Evolutionary conservation across 1,140 invertebrate species (phyloP).

Genomic region (Penaeus chinensis): DNA sequence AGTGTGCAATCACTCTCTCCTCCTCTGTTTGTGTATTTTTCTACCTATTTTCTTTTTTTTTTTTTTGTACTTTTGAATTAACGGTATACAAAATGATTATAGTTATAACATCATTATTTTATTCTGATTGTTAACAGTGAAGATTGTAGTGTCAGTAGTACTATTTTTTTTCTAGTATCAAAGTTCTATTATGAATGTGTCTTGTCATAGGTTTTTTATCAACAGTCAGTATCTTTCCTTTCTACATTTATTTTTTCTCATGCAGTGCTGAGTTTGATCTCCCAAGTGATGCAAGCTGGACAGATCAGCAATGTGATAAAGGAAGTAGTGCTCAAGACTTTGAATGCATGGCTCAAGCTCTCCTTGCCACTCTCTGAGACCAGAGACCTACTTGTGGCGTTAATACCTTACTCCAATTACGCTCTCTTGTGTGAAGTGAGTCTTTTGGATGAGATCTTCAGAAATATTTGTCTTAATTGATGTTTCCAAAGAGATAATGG

Average conservation of each 20-base stretch:
- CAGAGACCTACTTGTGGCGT: slow-evolving; percentile 59
- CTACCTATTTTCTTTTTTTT: too few species aligned
- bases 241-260: background rate
- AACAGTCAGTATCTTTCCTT: background rate
- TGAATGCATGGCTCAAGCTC: slow-evolving; percentile 61
- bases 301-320: slow-evolving; percentile 63
- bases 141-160: too few species aligned
- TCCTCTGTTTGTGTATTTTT: too few species aligned
- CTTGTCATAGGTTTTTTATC: background rate
- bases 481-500: background rate
- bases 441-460: background rate
- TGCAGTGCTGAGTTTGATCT: slow-evolving; percentile 62
- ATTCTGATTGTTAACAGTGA: too few species aligned
- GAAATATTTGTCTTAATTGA: background rate
- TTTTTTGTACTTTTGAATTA: too few species aligned
- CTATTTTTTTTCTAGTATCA: background rate
- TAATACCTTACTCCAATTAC: slow-evolving; percentile 63
- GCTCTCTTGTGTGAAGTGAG: slow-evolving; percentile 62
- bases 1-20: background rate
- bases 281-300: slow-evolving; percentile 60
- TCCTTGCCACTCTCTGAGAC: slow-evolving; percentile 62
- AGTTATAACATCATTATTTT: too few species aligned
- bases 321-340: slow-evolving; percentile 60
- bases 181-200: background rate
- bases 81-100: too few species aligned